phyloP scores from a whole-genome alignment of 2,888 invertebrate species.

The Cryptosula pallasiana region DNA sequence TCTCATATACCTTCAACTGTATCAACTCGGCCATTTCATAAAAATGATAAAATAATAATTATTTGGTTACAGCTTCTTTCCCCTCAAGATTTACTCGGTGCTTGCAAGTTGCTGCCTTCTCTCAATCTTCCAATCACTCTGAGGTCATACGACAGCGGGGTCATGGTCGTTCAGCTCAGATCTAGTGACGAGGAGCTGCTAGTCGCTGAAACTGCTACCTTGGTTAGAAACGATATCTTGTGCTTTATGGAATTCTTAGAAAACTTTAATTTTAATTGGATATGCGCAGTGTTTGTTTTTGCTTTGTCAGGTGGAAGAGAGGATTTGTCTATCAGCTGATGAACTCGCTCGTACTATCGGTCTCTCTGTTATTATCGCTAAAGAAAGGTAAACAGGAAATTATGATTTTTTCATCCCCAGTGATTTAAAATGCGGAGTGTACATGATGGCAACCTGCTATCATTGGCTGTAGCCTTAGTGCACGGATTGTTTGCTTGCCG shows the following conservation, averaged over 20 bases:
- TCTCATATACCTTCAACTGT: no score
- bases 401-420: no score
- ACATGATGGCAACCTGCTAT: no score
- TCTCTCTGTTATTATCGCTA: constrained; percentile 81
- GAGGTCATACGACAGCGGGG: constrained; percentile 70
- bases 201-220: constrained; percentile 47
- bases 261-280: no score
- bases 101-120: constrained; percentile 61
- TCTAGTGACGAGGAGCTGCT: constrained; percentile 58
- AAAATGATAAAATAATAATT: no score
- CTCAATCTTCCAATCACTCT: constrained; percentile 51
- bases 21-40: no score
- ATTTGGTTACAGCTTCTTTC: constrained; percentile 67
- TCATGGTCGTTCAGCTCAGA: constrained; percentile 81
- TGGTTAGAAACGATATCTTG: no score
- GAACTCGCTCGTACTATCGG: constrained; percentile 77
- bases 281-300: no score
- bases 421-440: no score
- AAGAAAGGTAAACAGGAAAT: constrained; percentile 65
- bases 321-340: constrained; percentile 73
- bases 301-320: constrained; percentile 55
- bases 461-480: no score
- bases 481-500: no score
- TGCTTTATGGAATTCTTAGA: no score
- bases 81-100: constrained; percentile 90